These are phyloP conservation scores for Pimephales promelas DNA, from an alignment of 2,113 vertebrate genomes.

Conservation along the genomic window DNA sequence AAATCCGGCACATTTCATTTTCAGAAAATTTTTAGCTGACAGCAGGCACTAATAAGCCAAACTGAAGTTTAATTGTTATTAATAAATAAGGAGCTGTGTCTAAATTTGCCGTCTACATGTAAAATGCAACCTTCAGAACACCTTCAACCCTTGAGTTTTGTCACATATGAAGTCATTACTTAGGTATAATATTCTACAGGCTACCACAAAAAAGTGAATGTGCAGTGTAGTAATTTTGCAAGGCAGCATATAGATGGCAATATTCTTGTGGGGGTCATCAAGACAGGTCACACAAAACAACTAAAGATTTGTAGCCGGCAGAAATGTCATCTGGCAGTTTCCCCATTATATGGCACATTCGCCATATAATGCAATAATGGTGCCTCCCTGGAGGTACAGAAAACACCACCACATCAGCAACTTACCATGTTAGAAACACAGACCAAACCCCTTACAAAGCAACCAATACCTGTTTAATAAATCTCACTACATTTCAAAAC, in stretches of 20 bases:
- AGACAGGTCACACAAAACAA: slow-evolving; percentile 4
- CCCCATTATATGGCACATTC: background rate
- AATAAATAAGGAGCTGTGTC: background rate
- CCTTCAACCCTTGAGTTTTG: background rate
- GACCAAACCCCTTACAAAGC: slow-evolving; percentile 41
- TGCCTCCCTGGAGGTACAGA: slow-evolving; percentile 6
- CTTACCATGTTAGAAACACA: slow-evolving; percentile 7
- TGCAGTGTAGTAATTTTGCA: background rate
- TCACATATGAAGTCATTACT: background rate
- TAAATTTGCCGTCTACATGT: background rate
- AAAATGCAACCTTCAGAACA: background rate
- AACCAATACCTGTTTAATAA: slow-evolving; percentile 7
- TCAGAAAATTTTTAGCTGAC: background rate
- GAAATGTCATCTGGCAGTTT: slow-evolving; percentile 1
- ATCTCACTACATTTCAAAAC: background rate
- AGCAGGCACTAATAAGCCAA: slow-evolving; percentile 14
- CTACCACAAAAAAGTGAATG: background rate
- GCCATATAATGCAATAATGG: background rate
- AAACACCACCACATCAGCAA: slow-evolving; percentile 40
- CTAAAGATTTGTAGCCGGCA: slow-evolving; percentile 1
- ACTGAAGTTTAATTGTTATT: background rate
- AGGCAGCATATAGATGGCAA: background rate
- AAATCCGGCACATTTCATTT: background rate
- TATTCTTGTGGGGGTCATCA: background rate
- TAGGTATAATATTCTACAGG: background rate